Percentiles rank a stretch among this genome's conserved stretches.
Conservation (phyloP, 2,113 vertebrate genomes). For the Leucoraja erinaceus region DNA sequence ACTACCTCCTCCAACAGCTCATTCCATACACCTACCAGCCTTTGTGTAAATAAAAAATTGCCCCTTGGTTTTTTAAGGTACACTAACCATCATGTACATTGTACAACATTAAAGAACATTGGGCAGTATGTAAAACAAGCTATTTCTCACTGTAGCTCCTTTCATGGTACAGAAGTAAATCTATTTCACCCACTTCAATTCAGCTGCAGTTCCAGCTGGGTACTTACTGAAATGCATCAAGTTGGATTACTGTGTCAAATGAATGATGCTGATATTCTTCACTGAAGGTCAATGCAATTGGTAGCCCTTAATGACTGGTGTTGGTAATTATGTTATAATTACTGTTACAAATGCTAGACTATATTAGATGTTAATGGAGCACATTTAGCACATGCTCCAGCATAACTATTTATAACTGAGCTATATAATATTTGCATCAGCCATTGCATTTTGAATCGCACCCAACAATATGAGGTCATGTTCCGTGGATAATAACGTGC, state of each 20-base stretch:
- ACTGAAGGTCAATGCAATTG: background rate
- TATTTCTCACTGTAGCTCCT: background rate
- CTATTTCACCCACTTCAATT: background rate
- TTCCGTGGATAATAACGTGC: background rate
- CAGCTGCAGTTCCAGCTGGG: background rate
- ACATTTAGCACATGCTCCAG: background rate
- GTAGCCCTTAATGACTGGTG: background rate
- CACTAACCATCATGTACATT: too few species aligned
- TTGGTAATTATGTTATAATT: background rate
- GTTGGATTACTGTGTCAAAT: background rate
- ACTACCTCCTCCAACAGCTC: too few species aligned
- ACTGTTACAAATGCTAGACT: background rate
- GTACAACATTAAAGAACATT: background rate
- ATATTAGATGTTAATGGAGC: constrained; percentile 8
- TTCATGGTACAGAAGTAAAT: background rate
- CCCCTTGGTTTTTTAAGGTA: too few species aligned
- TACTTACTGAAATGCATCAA: background rate
- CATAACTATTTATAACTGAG: constrained; percentile 5
- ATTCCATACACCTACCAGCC: too few species aligned
- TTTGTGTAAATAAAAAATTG: too few species aligned
- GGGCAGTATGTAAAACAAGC: background rate
- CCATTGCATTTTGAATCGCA: background rate
- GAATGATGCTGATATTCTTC: background rate
- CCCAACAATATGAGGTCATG: background rate
- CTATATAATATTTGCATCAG: background rate